Percentiles rank a stretch among this genome's conserved stretches.
phyloP scores from a whole-genome alignment of 2,888 invertebrate species.

The Philhelius pedissequus region DNA sequence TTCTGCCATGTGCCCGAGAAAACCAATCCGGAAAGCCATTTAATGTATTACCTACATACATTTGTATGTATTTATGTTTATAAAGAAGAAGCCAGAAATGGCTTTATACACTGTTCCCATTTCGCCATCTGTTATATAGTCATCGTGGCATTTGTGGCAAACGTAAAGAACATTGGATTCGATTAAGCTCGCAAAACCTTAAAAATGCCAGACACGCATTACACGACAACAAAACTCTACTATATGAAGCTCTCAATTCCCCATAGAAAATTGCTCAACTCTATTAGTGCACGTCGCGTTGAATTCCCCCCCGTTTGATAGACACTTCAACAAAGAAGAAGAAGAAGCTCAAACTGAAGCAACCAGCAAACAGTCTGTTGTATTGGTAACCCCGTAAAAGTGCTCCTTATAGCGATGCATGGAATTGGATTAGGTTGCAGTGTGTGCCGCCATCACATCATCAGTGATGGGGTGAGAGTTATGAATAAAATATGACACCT shows the following conservation, averaged over 20 bases:
- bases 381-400: slow-evolving; percentile 44
- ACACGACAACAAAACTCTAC: slow-evolving; percentile 49
- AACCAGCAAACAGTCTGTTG: neutral
- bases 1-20: slow-evolving; percentile 60
- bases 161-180: slow-evolving; percentile 22
- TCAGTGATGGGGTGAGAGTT: slow-evolving; percentile 43
- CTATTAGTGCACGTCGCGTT: slow-evolving; percentile 68
- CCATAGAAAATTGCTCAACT: slow-evolving; percentile 64
- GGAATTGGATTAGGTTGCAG: slow-evolving; percentile 61
- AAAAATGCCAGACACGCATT: slow-evolving; percentile 67
- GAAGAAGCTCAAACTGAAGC: neutral
- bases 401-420: slow-evolving; percentile 30
- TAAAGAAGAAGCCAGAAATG: slow-evolving; percentile 7
- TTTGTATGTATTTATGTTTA: too few relatives aligned
- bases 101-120: slow-evolving; percentile 8
- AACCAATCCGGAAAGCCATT: slow-evolving; percentile 59
- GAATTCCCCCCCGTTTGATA: slow-evolving; percentile 6
- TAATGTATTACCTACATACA: too few relatives aligned
- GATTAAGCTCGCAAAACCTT: slow-evolving; percentile 64
- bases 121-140: slow-evolving; percentile 51
- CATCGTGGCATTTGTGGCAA: slow-evolving; percentile 4
- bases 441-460: neutral
- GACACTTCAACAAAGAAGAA: neutral
- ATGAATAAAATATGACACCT: slow-evolving; percentile 68
- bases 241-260: slow-evolving; percentile 47